Conservation (phyloP, 2,888 invertebrate species). For the Nebria salina region DNA sequence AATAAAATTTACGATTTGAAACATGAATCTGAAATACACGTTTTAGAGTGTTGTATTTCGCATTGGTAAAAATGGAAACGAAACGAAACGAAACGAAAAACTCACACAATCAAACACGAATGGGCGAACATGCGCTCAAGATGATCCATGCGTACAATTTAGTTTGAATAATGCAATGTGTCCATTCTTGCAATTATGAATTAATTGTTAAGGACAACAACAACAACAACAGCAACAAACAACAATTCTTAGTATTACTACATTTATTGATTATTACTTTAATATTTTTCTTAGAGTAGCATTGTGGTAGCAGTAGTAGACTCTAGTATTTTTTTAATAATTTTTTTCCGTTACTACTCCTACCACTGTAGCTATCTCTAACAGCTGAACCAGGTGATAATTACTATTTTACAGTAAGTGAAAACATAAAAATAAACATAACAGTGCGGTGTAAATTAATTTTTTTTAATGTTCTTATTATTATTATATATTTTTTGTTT, state of each 20-base stretch:
- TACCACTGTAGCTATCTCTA: constrained; percentile 20
- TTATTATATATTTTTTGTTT: neutral
- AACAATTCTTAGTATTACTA: constrained; percentile 1
- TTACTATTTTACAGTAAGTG: constrained; percentile 35
- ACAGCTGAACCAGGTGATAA: constrained; percentile 32
- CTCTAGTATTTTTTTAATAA: neutral
- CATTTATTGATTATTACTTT: neutral
- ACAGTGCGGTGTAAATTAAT: neutral
- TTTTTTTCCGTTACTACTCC: constrained; percentile 26
- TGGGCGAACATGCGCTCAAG: neutral
- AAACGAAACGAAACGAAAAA: too few species aligned
- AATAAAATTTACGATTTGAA: too few species aligned
- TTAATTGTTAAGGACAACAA: neutral
- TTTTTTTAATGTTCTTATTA: neutral
- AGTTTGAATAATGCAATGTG: neutral
- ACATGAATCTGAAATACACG: too few species aligned
- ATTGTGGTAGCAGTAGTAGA: neutral
- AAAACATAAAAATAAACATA: constrained; percentile 10
- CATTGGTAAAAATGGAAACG: too few species aligned
- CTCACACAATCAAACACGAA: neutral
- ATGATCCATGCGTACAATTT: neutral
- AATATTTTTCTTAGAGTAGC: neutral
- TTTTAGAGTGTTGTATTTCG: too few species aligned
- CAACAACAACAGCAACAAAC: neutral
- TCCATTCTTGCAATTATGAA: constrained; percentile 1